Conservation (phyloP, 2,797 vertebrate genomes). For the Poecilia velifera region DNA sequence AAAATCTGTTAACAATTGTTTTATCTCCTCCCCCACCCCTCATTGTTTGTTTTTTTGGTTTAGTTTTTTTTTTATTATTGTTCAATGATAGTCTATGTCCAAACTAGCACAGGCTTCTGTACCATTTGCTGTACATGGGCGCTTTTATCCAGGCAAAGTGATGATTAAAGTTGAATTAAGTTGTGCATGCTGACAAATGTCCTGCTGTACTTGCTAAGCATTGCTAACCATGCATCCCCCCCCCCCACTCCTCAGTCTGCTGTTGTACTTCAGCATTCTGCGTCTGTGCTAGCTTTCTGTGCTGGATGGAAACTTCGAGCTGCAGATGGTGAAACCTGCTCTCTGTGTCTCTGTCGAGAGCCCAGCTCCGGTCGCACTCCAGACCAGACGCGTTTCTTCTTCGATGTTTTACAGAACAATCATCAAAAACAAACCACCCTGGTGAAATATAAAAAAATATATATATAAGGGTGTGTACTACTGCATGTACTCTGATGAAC, state of each 20-base stretch:
- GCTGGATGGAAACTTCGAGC: slow-evolving; percentile 48
- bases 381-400: slow-evolving; percentile 30
- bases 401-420: slow-evolving; percentile 15
- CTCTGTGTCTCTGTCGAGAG: slow-evolving; percentile 20
- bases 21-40: slow-evolving; percentile 9
- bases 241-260: slow-evolving; percentile 27
- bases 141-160: slow-evolving; percentile 58
- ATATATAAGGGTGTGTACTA: slow-evolving; percentile 10
- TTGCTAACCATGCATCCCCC: slow-evolving; percentile 65
- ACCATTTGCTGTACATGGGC: slow-evolving; percentile 72
- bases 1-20: slow-evolving; percentile 69
- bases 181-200: slow-evolving; percentile 71
- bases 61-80: slow-evolving; percentile 33
- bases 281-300: slow-evolving; percentile 12
- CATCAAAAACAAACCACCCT: slow-evolving; percentile 2
- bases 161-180: slow-evolving; percentile 50
- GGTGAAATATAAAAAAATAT: not conserved
- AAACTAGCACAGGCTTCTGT: slow-evolving; percentile 52
- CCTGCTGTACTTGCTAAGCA: slow-evolving; percentile 58
- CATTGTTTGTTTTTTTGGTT: slow-evolving; percentile 17
- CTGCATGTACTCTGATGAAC: slow-evolving; percentile 45
- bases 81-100: slow-evolving; percentile 60
- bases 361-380: not conserved
- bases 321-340: slow-evolving; percentile 58
- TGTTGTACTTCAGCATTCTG: not conserved